Base-by-base conservation (phyloP, 2,113 vertebrate genomes). In the Entelurus aequoreus region DNA sequence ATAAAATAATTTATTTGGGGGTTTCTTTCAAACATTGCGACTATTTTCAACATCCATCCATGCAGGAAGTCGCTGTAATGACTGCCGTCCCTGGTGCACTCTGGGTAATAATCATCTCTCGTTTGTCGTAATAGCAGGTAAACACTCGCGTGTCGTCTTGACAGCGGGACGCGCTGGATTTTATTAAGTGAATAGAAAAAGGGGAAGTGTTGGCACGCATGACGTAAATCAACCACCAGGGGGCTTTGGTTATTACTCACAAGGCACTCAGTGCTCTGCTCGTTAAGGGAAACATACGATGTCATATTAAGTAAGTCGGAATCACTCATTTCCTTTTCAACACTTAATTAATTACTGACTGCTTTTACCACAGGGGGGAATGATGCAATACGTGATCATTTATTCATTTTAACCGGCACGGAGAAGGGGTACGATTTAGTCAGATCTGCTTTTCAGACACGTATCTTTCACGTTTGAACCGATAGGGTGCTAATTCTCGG, bases 51-150 rank as follows among this genome's bases (percentile, higher is more conserved):
- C n/a, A 16, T n/a, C 15, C 50, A 19, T 16, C 6, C 11, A 56
- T 9, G 13, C 37, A 81, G 74, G 83, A 85, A 73, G 75, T 77
- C 53, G 54, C 44, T 60, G 69, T 86, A 88, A 88, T 88, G 85
- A 89, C 78, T 80, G 71, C 56, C 37, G 66, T 80, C 83, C 81
- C 79, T 49, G 71, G 82, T 82, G 85, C 85, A 83, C 78, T 77
- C 78, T 84, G 80, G 80, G 87, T 86, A 88, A 87, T 85, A 86
- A 86, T 88, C 79, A 86, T 74, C 56, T 46, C 79, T 86, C 79
- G 69, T 87, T 89, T 87, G 72, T 84, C 79, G 84, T 85, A 83
- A 89, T 84, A 83, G 81, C 83, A 85, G 77, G 78, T 84, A 88
- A 87, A 86, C 74, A 80, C 69, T 83, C 51, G 48, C 62, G 74